phyloP scores from a whole-genome alignment of 2,888 invertebrate genomes.

The Drosophila anomelani region DNA sequence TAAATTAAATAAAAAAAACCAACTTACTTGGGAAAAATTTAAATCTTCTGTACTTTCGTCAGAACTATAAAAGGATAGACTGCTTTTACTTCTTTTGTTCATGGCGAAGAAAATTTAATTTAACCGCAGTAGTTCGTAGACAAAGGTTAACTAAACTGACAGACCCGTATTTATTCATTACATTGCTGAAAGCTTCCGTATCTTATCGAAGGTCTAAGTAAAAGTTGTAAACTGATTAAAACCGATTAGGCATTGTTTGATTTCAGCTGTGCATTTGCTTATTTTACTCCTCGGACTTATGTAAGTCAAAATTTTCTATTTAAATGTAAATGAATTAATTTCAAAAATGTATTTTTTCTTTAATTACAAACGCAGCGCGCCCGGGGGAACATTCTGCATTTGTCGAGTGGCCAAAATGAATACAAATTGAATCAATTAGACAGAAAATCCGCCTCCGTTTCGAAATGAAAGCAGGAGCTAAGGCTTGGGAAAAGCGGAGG shows the following conservation, averaged over 20 bases:
- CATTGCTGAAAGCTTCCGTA: not conserved
- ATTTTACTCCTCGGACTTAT: not conserved
- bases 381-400: slow-evolving; percentile 30
- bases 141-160: not conserved
- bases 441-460: slow-evolving; percentile 23
- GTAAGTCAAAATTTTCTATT: slow-evolving; percentile 13
- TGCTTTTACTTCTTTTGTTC: not conserved
- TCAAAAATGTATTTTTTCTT: slow-evolving; percentile 29
- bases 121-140: not conserved
- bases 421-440: slow-evolving; percentile 67
- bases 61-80: not conserved
- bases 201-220: slow-evolving; percentile 7
- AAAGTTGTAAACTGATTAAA: not conserved
- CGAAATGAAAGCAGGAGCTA: slow-evolving; percentile 26
- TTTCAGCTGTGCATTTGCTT: not conserved
- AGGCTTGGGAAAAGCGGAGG: slow-evolving; percentile 7
- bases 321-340: slow-evolving; percentile 45
- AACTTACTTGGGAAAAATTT: not conserved
- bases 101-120: not conserved
- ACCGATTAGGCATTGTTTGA: not conserved
- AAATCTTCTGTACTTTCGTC: not conserved
- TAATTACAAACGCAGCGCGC: slow-evolving; percentile 30
- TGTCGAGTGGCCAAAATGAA: slow-evolving; percentile 52
- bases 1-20: not conserved
- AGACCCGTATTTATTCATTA: not conserved